Evolutionary conservation across 2,888 invertebrate genomes (phyloP).

Genomic region (Rhopalosiphum nymphaeae): DNA sequence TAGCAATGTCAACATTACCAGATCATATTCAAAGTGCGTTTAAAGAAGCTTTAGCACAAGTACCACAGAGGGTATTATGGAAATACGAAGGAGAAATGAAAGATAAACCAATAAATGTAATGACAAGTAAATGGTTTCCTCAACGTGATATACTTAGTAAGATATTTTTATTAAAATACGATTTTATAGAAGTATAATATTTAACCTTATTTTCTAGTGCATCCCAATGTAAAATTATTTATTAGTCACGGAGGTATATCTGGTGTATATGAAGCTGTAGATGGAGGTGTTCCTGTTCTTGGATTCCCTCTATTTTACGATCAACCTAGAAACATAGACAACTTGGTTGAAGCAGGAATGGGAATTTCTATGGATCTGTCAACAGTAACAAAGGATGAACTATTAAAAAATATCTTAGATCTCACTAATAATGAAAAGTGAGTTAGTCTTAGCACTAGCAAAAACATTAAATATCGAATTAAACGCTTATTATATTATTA

Average conservation of each 20-base stretch:
- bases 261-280: constrained; percentile 1
- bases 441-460: background rate
- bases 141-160: constrained; percentile 44
- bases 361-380: constrained; percentile 26
- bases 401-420: background rate
- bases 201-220: background rate
- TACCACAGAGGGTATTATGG: constrained; percentile 29
- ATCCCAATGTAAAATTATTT: constrained; percentile 30
- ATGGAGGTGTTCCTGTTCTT: constrained; percentile 21
- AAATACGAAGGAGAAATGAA: constrained; percentile 51
- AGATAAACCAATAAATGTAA: constrained; percentile 38
- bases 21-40: background rate
- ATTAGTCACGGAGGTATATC: constrained; percentile 34
- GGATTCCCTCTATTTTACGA: constrained; percentile 28
- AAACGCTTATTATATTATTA: background rate
- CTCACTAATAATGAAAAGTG: constrained; percentile 13
- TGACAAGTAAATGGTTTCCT: constrained; percentile 43
- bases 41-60: background rate
- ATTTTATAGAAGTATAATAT: too few relatives aligned
- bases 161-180: background rate
- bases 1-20: constrained; percentile 16
- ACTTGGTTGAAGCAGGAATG: constrained; percentile 22
- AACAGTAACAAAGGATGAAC: background rate
- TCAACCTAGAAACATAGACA: constrained; percentile 10
- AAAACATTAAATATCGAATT: background rate